Percentiles rank a stretch among this genome's conserved stretches.
Evolutionary conservation across 1,140 invertebrate species (phyloP).

Genomic region (Pseudomyrmex cubaensis): DNA sequence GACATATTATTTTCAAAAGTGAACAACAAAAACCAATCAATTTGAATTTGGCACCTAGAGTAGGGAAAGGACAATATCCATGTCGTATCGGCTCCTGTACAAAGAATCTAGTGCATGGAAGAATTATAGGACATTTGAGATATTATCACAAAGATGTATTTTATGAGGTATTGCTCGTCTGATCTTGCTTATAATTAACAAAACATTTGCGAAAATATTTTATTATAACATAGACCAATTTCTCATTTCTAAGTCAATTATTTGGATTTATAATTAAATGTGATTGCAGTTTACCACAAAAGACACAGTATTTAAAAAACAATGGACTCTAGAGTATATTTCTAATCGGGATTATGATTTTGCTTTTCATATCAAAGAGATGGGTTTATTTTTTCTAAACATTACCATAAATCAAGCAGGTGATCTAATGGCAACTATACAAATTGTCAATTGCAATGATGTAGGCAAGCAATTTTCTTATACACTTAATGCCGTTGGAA

Average conservation of each 20-base stretch:
- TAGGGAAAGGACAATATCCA: conserved; percentile 73
- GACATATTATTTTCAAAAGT: neutral
- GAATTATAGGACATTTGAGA: conserved; percentile 74
- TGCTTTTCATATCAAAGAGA: conserved; percentile 69
- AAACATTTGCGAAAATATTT: neutral
- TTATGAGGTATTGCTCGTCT: conserved; percentile 55
- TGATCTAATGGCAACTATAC: conserved; percentile 65
- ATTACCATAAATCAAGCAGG: conserved; percentile 60
- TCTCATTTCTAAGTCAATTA: neutral
- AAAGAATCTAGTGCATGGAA: conserved; percentile 51
- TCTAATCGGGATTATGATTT: conserved; percentile 52
- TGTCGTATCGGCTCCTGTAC: conserved; percentile 72
- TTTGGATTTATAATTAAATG: conserved; percentile 5
- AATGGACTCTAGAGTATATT: conserved; percentile 62
- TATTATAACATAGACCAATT: neutral
- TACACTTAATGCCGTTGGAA: conserved; percentile 62
- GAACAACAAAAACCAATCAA: neutral
- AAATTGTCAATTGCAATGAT: conserved; percentile 69
- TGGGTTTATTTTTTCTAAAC: conserved; percentile 78
- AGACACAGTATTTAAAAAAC: conserved; percentile 37
- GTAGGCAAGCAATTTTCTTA: conserved; percentile 72
- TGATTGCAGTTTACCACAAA: conserved; percentile 14
- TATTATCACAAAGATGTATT: conserved; percentile 65
- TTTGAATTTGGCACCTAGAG: conserved; percentile 24
- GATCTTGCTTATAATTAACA: neutral